Evolutionary conservation across 2,113 vertebrate species (phyloP), one percentile per base, ranked within the genome.

Genomic region (Ptilorrhoa leucosticta): DNA sequence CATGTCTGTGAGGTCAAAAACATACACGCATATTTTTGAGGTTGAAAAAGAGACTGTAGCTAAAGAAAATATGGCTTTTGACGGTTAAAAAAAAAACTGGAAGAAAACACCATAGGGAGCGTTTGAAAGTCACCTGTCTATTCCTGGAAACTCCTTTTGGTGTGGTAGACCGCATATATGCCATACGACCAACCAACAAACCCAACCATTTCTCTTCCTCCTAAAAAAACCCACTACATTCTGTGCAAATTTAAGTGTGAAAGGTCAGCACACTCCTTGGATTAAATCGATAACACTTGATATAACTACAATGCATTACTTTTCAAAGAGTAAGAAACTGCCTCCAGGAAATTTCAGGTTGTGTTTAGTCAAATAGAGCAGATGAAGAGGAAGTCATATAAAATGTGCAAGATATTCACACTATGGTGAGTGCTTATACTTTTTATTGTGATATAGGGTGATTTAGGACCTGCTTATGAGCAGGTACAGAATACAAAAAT

Each of bases 141-240:
- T 63, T 90, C 79, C 85, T 90, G 82, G 82, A 95, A 94, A 33
- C 51, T 76, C 22, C 50, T 95, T 88, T 88, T 80, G 10, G 51
- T 78, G 85, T 94, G 87, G 93, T 5, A 88, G 45, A 93, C 75
- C 63, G 85, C 82, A 80, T 40, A 42, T 23, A 44, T 13, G 35
- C 71, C 83, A 64, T 77, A 60, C 0, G 1, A 27, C 39, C 22
- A 11, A 83, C 39, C 51, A 83, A 54, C 15, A 89, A 90, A 70
- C 50, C 35, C 47, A 91, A 75, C 7, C 37, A 60, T 68, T 71
- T 80, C 45, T 93, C 63, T 47, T 61, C 51, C 19, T 40, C 16
- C 19, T 22, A 15, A 50, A 70, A 70, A 60, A 26, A n/a, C n/a
- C n/a, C n/a, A 35, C 20, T 37, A 15, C 12, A 23, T 47, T 72